Conservation (phyloP, 2,113 vertebrate genomes). For the Pelodiscus sinensis region DNA sequence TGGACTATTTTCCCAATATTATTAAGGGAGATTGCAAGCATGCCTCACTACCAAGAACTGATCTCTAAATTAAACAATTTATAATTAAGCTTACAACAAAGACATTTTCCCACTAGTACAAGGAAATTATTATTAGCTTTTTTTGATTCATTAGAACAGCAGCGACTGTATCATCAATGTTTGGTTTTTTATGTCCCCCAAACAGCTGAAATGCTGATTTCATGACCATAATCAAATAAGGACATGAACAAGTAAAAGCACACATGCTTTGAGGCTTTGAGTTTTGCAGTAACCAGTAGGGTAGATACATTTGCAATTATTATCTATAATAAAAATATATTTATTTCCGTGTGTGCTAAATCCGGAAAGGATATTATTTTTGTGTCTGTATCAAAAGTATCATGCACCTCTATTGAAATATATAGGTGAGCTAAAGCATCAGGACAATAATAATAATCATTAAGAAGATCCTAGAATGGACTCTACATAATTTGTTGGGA, state of each 20-base stretch:
- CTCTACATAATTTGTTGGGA: background rate
- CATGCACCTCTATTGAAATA: background rate
- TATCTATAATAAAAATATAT: background rate
- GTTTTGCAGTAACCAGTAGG: background rate
- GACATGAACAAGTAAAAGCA: background rate
- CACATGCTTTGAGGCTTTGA: background rate
- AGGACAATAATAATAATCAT: background rate
- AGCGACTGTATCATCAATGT: rapidly evolving
- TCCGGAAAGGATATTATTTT: background rate
- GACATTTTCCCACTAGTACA: background rate
- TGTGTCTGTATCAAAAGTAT: background rate
- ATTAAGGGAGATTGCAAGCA: background rate
- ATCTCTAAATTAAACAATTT: background rate
- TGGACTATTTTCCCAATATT: background rate
- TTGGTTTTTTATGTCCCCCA: background rate
- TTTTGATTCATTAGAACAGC: background rate
- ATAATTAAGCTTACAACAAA: background rate
- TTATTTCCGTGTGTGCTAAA: background rate
- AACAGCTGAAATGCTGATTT: background rate
- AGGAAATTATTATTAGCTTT: background rate
- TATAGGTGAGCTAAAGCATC: background rate
- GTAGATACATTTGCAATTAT: background rate
- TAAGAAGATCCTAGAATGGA: background rate
- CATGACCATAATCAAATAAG: rapidly evolving
- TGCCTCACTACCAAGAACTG: background rate